A percentile compares a stretch with the other conserved stretches of the same genome.
Conservation (phyloP, 2,888 invertebrate genomes). For the Ethmia dodecea region DNA sequence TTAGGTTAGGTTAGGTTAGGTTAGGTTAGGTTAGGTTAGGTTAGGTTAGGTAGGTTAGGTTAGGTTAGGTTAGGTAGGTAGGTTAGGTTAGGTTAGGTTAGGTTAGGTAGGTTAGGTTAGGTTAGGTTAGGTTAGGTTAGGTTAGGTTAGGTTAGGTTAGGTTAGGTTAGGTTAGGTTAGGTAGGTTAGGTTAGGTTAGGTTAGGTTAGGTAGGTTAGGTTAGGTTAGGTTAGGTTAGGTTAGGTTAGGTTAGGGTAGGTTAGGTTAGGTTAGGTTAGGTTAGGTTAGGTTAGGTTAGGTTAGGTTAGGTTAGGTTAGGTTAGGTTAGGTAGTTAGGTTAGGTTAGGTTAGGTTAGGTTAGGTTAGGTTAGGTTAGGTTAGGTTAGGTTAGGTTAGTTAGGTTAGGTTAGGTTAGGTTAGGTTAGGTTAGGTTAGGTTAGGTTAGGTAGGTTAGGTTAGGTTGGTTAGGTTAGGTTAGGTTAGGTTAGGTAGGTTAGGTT, state of each 20-base stretch:
- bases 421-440: slow-evolving; percentile 15
- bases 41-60: slow-evolving; percentile 15
- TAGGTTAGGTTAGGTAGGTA: too few relatives aligned
- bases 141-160: slow-evolving; percentile 7
- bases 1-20: slow-evolving; percentile 13
- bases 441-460: too few relatives aligned
- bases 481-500: too few relatives aligned
- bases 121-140: slow-evolving; percentile 16
- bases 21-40: slow-evolving; percentile 8
- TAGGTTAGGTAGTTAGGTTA: too few relatives aligned
- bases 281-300: slow-evolving; percentile 16
- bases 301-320: slow-evolving; percentile 21
- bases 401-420: slow-evolving; percentile 13
- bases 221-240: too few relatives aligned
- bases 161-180: slow-evolving; percentile 14
- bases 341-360: slow-evolving; percentile 11
- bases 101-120: too few relatives aligned
- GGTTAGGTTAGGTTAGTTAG: slow-evolving; percentile 16
- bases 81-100: too few relatives aligned
- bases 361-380: slow-evolving; percentile 14
- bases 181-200: too few relatives aligned
- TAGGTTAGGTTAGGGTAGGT: too few relatives aligned
- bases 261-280: slow-evolving; percentile 12
- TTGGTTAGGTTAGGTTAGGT: too few relatives aligned
- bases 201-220: too few relatives aligned